phyloP scores from a whole-genome alignment of 2,113 vertebrate genomes.

The Anoura caudifer region DNA sequence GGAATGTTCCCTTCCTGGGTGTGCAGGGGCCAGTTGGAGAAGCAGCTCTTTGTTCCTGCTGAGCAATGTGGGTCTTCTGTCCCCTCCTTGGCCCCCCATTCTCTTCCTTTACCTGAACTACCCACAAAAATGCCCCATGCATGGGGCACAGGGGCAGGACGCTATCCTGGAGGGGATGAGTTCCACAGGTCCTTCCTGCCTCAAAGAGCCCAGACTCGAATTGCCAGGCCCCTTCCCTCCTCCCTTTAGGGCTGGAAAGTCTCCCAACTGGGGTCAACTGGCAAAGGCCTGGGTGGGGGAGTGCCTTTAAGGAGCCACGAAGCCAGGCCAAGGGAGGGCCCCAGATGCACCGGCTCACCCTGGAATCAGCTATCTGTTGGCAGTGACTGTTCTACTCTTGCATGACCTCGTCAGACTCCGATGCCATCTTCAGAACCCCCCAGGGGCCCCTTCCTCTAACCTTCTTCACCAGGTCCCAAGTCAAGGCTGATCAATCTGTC shows the following conservation, averaged over 20 bases:
- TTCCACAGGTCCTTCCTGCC: neutral
- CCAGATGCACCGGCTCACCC: rapidly evolving
- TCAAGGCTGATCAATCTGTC: neutral
- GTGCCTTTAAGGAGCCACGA: neutral
- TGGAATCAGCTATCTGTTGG: rapidly evolving
- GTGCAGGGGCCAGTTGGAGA: neutral
- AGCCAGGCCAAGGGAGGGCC: neutral
- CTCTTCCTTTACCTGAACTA: neutral
- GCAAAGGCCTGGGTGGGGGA: no score
- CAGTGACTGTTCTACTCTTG: neutral
- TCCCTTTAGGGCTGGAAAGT: neutral
- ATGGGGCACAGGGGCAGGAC: rapidly evolving
- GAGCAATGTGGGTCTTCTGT: rapidly evolving
- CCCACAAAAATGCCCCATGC: neutral
- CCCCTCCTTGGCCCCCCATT: neutral
- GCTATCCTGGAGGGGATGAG: neutral
- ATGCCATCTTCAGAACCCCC: neutral
- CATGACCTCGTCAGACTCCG: rapidly evolving
- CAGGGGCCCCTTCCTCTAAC: neutral
- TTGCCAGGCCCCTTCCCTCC: no score
- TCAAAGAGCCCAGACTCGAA: neutral
- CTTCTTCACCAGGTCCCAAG: neutral
- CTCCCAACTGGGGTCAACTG: rapidly evolving
- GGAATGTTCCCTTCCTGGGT: neutral
- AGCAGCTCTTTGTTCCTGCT: neutral